Evolutionary conservation across 2,113 vertebrate species (phyloP), one percentile per base, ranked within the genome.

Genomic region (Podarcis cretensis): DNA sequence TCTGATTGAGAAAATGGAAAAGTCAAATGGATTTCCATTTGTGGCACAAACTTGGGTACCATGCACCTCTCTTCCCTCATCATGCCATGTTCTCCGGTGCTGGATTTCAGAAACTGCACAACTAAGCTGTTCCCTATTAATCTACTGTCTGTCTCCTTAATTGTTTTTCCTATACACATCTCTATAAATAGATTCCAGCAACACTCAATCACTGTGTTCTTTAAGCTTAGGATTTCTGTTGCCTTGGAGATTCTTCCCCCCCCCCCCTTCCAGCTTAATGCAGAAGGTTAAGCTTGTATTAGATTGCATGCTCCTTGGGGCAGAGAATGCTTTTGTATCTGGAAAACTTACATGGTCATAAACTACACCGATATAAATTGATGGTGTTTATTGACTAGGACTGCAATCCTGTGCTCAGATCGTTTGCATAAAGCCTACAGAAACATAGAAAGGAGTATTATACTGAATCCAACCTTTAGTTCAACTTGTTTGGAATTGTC

Each of bases 121-220:
- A 90, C 87, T 89, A 96, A 96, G 82, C 81, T 89, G 89, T 93
- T 95, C 89, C 48, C 90, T 76, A 87, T 95, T 97, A 95, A 93
- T 96, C 96, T 87, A 94, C 93, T 89, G 91, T 92, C 94, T 95
- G 73, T 96, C 95, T 95, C 92, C 91, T 94, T 96, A 95, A 93
- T 95, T 95, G 90, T 96, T 92, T 97, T 96, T 96, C 95, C 94
- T 96, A 96, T 20, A 63, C 96, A 97, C 92, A 92, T 95, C 30
- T 94, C 94, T 96, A 97, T 96, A 96, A 97, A 97, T 97, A 97
- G 96, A 95, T 92, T 92, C 89, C 93, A 91, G 89, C 92, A 92
- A 96, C 95, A 95, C 87, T 93, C 40, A 92, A 91, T 71, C 91
- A 85, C 92, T 95, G 77, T 95, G 93, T 96, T 96, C 96, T 96